Percentiles rank a stretch among this genome's conserved stretches.
phyloP scores from a whole-genome alignment of 1,140 invertebrate genomes.

The Bathynomus jamesi region DNA sequence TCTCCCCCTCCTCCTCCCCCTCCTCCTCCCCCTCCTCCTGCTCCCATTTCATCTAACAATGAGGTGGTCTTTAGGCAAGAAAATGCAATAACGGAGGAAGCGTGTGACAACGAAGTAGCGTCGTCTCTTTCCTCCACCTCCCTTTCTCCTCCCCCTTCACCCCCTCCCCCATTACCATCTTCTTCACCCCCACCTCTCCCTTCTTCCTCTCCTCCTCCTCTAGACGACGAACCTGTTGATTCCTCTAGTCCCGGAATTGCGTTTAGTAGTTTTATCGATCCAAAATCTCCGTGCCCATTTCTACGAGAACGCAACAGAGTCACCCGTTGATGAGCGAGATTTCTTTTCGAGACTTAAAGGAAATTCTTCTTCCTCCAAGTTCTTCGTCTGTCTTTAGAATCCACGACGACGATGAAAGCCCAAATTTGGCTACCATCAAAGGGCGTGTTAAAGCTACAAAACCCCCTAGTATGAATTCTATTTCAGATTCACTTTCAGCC shows the following conservation, averaged over 20 bases:
- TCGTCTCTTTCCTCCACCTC: slow-evolving; percentile 6
- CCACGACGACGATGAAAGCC: slow-evolving; percentile 21
- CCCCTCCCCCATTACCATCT: slow-evolving; percentile 9
- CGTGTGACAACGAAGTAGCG: not conserved
- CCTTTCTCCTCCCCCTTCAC: slow-evolving; percentile 1
- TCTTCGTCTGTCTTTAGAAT: no score
- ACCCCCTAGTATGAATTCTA: slow-evolving; percentile 20
- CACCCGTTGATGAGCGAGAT: not conserved
- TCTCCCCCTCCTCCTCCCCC: slow-evolving; percentile 31
- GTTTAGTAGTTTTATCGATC: not conserved
- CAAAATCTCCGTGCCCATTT: not conserved
- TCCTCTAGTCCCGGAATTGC: not conserved
- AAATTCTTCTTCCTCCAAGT: slow-evolving; percentile 18
- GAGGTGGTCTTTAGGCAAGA: no score
- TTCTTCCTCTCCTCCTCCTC: slow-evolving; percentile 21
- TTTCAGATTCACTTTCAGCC: no score
- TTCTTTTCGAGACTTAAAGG: slow-evolving; percentile 5
- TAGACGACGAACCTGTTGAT: slow-evolving; percentile 13
- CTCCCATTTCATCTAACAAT: not conserved
- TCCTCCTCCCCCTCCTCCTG: slow-evolving; percentile 4
- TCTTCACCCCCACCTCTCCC: slow-evolving; percentile 31
- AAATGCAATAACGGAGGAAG: no score
- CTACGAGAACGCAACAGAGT: slow-evolving; percentile 7
- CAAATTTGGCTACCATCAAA: slow-evolving; percentile 30
- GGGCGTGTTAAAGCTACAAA: slow-evolving; percentile 22